These are phyloP conservation scores for Asarcornis scutulata DNA, from an alignment of 2,113 vertebrate species.

Conservation along the genomic window DNA sequence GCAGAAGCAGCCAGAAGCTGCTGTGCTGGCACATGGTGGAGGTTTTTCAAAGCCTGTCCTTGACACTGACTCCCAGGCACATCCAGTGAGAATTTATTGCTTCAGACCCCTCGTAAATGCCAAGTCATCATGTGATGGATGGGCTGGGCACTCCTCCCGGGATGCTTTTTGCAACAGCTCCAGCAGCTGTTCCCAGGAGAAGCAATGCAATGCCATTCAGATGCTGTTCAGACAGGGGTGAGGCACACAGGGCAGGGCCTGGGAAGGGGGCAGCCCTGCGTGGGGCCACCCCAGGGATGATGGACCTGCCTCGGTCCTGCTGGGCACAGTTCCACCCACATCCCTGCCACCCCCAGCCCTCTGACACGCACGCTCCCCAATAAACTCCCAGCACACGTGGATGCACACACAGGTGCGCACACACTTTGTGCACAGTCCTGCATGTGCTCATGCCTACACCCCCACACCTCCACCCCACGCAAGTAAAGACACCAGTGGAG, in stretches of 20 bases:
- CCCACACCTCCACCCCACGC: rapidly evolving
- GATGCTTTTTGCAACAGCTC: background rate
- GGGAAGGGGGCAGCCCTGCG: too few relatives aligned
- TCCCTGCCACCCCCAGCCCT: background rate
- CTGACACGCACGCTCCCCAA: rapidly evolving
- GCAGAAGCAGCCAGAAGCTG: rapidly evolving
- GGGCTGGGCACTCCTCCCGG: background rate
- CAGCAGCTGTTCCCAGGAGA: rapidly evolving
- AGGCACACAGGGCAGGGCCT: background rate
- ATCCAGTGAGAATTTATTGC: background rate
- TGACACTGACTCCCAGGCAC: rapidly evolving
- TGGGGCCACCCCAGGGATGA: background rate
- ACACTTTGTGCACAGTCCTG: background rate
- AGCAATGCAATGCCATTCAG: background rate
- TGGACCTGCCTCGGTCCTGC: background rate
- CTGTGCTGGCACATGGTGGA: rapidly evolving
- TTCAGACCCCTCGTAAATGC: background rate
- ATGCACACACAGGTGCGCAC: background rate
- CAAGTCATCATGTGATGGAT: background rate
- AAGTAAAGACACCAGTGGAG: background rate
- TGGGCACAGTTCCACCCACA: background rate
- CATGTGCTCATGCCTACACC: rapidly evolving
- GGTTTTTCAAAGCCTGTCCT: background rate
- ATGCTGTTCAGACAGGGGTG: rapidly evolving
- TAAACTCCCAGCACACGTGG: background rate